Evolutionary conservation across 2,797 vertebrate species (phyloP).

Genomic region (Siniperca scherzeri): DNA sequence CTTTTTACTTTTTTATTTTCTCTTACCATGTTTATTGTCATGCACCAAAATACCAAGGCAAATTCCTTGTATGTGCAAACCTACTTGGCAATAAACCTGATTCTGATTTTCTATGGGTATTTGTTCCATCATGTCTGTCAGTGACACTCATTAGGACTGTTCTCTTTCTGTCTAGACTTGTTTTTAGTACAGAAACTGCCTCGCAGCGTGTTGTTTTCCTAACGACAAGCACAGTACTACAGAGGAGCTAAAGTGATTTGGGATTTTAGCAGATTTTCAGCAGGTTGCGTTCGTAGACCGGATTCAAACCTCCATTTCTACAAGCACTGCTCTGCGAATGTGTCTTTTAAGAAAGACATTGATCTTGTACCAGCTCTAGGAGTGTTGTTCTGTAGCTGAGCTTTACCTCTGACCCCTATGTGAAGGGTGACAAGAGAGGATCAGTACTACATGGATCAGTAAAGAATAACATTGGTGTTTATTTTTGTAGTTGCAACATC

Average conservation of each 20-base stretch:
- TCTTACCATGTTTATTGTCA: no score
- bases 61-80: no score
- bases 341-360: not conserved
- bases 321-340: not conserved
- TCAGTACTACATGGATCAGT: not conserved
- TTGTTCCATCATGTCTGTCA: conserved; percentile 47
- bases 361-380: not conserved
- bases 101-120: not conserved
- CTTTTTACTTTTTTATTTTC: no score
- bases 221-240: not conserved
- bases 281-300: not conserved
- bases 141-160: conserved; percentile 5
- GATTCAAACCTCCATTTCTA: not conserved
- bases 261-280: conserved; percentile 14
- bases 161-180: conserved; percentile 56
- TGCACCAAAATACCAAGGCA: no score
- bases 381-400: conserved; percentile 1
- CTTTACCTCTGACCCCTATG: conserved; percentile 2
- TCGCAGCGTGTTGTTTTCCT: not conserved
- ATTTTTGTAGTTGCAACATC: conserved; percentile 7
- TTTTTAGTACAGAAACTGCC: conserved; percentile 22
- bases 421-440: not conserved
- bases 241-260: conserved; percentile 15
- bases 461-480: conserved; percentile 4
- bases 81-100: no score